Evolutionary conservation across 2,113 vertebrate genomes (phyloP), one percentile per base, ranked within the genome.

Genomic region (Scortum barcoo): DNA sequence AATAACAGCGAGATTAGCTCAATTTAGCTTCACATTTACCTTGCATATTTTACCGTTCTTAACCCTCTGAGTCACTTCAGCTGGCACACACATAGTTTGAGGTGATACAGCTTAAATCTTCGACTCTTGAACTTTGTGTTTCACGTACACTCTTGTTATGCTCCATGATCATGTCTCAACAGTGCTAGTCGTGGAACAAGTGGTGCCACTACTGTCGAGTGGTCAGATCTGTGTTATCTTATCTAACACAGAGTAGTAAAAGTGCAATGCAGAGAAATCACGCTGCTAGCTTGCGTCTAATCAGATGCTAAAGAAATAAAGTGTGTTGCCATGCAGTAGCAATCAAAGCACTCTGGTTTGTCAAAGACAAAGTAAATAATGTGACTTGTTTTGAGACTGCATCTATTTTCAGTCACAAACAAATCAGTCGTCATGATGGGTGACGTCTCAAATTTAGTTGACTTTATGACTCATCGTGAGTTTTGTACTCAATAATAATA

Each of bases 171-270:
- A 69, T 71, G 71, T 54, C 57, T 73, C 16, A 73, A 36, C 53
- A 48, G 24, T 28, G 48, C 50, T 58, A 48, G 19, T 63, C 30
- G 65, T 58, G 17, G 22, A 57, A 81, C 48, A 66, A 81, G 50
- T 81, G 78, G 57, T 44, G 44, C 30, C 73, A 65, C 44, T 62
- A 3, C 8, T 68, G 76, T 42, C 65, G 78, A 70, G 56, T 70
- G 9, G 30, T 50, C 44, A 19, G 24, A 24, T 53, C 77, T 50
- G 12, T 1, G 71, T 44, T 26, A 22, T 60, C 5, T 46, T 0
- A n/a, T 71, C 10, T 24, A 38, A 30, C 9, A 38, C 14, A n/a
- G 57, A 70, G n/a, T 42, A 51, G 33, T n/a, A 12, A 13, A 44
- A 53, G 24, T 44, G 24, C 7, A 8, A 42, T 48, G 17, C 26